Base-by-base conservation (phyloP, 2,113 vertebrate species). In the Prionailurus viverrinus region DNA sequence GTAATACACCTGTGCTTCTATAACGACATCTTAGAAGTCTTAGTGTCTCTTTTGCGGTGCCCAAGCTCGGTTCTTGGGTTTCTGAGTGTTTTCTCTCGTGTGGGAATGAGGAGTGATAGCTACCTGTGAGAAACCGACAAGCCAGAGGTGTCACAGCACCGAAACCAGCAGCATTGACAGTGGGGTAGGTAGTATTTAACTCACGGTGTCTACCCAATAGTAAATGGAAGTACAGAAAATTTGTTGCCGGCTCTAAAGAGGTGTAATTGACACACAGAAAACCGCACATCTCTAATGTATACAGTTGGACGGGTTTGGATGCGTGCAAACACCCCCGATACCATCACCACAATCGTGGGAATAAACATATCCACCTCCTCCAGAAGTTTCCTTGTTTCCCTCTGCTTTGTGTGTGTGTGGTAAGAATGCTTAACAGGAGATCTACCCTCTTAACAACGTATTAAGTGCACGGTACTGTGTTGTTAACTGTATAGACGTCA, bases 1-100 rank as follows among this genome's bases (percentile, higher is more conserved):
- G 18, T 45, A 66, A 69, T 74, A 9, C 12, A 89, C 83, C 74
- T 93, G 66, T 95, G 76, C 89, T 97, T 92, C 89, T 81, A 2
- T 71, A 94, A 58, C 65, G 23, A 13, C 61, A 93, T 33, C 76
- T 93, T 87, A 83, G 58, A 87, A 61, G 45, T 91, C 89, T 69
- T 31, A 23, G 36, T 76, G 53, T 63, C 90, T 96, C 39, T 94
- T 82, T 95, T 87, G 14, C 92, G 68, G 82, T 53, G 5, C 48
- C 66, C 13, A 45, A 89, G 89, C 33, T 71, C 48, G 76, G 33
- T 66, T 83, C 51, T 90, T 92, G 96, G 63, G 51, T 55, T 87
- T 87, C 33, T 79, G n/a, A 27, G 3, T 92, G 16, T 90, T 68
- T 79, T 74, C 1, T 80, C 31, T 88, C 27, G 19, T 68, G 8